These are phyloP conservation scores for Caenorhabditis sinica DNA, from an alignment of 2,888 invertebrate species.

Conservation along the genomic window DNA sequence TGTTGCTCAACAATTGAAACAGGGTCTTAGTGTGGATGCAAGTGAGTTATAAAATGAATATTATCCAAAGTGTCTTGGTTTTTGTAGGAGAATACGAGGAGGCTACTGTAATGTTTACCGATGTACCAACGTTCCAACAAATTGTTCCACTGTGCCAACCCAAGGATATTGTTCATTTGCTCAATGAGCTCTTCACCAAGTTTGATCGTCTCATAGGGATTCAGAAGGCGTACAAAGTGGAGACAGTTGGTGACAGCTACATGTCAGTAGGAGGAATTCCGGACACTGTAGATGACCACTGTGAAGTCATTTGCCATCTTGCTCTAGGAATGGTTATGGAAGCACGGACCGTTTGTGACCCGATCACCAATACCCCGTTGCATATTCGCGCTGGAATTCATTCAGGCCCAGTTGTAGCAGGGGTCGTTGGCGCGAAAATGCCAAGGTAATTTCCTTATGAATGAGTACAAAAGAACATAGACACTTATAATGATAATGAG, in stretches of 20 bases:
- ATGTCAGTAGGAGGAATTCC: constrained; percentile 82
- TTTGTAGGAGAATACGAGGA: constrained; percentile 77
- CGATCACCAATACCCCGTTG: constrained; percentile 73
- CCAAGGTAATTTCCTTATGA: constrained; percentile 68
- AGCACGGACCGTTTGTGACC: constrained; percentile 80
- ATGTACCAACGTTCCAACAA: constrained; percentile 84
- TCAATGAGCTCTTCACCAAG: constrained; percentile 81
- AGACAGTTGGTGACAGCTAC: constrained; percentile 80
- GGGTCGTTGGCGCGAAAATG: constrained; percentile 81
- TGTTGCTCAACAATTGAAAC: constrained; percentile 83
- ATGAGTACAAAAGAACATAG: constrained; percentile 31
- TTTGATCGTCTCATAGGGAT: constrained; percentile 75
- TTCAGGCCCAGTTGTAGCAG: constrained; percentile 80
- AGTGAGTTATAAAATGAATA: constrained; percentile 58
- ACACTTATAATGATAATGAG: constrained; percentile 22
- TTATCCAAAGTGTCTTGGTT: background rate
- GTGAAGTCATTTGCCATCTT: constrained; percentile 82
- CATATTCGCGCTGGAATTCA: constrained; percentile 80
- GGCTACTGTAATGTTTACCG: constrained; percentile 84
- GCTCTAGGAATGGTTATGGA: constrained; percentile 83
- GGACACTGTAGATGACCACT: constrained; percentile 79
- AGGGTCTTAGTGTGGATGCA: constrained; percentile 83
- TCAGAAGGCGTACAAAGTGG: constrained; percentile 79
- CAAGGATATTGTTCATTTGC: constrained; percentile 75
- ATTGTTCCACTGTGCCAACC: constrained; percentile 83